These are phyloP conservation scores for Hycleus cichorii DNA, from an alignment of 1,140 invertebrate genomes.

Conservation along the genomic window DNA sequence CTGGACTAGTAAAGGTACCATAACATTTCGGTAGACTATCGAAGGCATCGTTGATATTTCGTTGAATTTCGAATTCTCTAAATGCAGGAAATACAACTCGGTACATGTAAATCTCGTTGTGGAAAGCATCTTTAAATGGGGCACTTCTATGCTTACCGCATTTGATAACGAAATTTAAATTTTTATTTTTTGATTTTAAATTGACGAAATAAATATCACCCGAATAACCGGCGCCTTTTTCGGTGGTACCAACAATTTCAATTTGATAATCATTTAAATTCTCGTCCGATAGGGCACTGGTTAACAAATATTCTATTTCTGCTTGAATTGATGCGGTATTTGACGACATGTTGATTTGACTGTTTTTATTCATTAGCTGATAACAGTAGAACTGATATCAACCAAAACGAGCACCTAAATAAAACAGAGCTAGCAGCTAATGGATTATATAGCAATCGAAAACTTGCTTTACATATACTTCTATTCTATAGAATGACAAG, in stretches of 20 bases:
- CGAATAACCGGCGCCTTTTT: not conserved
- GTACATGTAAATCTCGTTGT: constrained; percentile 25
- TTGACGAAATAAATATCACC: not conserved
- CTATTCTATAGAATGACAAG: no score
- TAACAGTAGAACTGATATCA: no score
- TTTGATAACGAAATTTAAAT: not conserved
- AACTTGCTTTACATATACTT: no score
- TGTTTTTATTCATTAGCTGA: no score
- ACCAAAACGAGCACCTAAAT: no score
- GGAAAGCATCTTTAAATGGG: not conserved
- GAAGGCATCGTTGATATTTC: constrained; percentile 38
- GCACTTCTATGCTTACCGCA: not conserved
- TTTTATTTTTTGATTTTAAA: not conserved
- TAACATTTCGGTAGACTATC: constrained; percentile 3
- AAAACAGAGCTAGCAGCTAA: no score
- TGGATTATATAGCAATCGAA: no score
- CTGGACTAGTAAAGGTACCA: not conserved
- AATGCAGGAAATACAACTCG: constrained; percentile 22
- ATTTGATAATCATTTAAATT: not conserved
- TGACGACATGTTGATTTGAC: no score
- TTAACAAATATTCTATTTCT: not conserved
- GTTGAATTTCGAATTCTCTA: constrained; percentile 30
- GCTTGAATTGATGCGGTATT: no score
- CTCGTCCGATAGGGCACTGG: not conserved
- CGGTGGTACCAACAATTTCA: not conserved